Evolutionary conservation across 2,888 invertebrate species (phyloP).

Genomic region (Drepanosiphum platanoidis): DNA sequence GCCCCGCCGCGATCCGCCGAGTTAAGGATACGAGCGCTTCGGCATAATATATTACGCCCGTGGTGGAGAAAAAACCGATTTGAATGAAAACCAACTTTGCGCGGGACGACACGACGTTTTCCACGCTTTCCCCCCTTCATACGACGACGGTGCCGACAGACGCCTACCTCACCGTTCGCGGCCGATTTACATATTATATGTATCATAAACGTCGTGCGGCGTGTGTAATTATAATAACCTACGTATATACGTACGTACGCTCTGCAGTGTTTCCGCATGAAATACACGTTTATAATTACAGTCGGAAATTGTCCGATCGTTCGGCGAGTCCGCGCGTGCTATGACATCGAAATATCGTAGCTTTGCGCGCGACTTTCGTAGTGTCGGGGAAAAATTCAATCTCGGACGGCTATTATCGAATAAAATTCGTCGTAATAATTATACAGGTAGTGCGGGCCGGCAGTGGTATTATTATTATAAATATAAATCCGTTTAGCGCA

Average conservation of each 20-base stretch:
- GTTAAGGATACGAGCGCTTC: too few relatives aligned
- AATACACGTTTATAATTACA: constrained; percentile 16
- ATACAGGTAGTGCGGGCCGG: not conserved
- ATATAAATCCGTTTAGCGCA: not conserved
- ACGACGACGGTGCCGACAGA: not conserved
- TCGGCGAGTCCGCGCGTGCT: not conserved
- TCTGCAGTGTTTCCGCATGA: not conserved
- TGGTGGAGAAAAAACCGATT: not conserved
- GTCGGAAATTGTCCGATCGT: constrained; percentile 21
- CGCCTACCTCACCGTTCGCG: not conserved
- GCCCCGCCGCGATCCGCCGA: not conserved
- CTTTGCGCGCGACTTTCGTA: not conserved
- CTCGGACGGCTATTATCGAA: not conserved
- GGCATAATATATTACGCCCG: not conserved
- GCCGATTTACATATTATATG: constrained; percentile 14
- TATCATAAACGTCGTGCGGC: not conserved
- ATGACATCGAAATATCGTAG: not conserved
- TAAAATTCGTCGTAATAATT: not conserved
- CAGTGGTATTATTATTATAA: not conserved
- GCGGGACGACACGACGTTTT: not conserved
- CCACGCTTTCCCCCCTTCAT: too few relatives aligned
- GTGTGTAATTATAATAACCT: not conserved
- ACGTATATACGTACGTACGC: too few relatives aligned
- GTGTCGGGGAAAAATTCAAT: not conserved
- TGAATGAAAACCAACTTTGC: not conserved